These are phyloP conservation scores for Caenorhabditis macrosperma DNA, from an alignment of 2,888 invertebrate genomes.

Conservation along the genomic window DNA sequence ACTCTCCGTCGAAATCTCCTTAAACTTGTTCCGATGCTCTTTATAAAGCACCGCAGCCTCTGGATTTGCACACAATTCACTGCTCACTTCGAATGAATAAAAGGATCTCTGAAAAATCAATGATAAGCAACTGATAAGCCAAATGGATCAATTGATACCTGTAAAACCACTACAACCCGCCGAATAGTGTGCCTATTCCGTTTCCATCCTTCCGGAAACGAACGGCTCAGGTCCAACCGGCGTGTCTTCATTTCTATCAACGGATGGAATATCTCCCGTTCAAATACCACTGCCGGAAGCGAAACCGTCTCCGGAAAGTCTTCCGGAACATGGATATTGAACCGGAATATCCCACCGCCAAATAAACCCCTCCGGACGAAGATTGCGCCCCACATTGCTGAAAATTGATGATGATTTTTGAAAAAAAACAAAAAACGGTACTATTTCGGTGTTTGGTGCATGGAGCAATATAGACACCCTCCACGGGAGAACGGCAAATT, in stretches of 20 bases:
- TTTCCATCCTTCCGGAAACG: slow-evolving; percentile 74
- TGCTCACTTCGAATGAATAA: slow-evolving; percentile 65
- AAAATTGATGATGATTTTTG: slow-evolving; percentile 77
- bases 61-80: slow-evolving; percentile 62
- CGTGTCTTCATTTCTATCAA: slow-evolving; percentile 53
- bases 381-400: slow-evolving; percentile 93
- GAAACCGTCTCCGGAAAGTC: slow-evolving; percentile 89
- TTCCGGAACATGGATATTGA: slow-evolving; percentile 89
- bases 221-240: slow-evolving; percentile 62
- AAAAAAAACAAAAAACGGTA: slow-evolving; percentile 2
- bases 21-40: slow-evolving; percentile 65
- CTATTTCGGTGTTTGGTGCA: slow-evolving; percentile 6
- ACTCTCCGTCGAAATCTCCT: slow-evolving; percentile 54
- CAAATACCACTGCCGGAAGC: slow-evolving; percentile 83
- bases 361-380: slow-evolving; percentile 92
- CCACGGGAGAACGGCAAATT: slow-evolving; percentile 62
- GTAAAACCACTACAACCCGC: slow-evolving; percentile 67
- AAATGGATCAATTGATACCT: slow-evolving; percentile 48
- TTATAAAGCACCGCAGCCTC: slow-evolving; percentile 71
- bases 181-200: slow-evolving; percentile 68
- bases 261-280: slow-evolving; percentile 68
- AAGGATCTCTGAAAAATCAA: slow-evolving; percentile 64
- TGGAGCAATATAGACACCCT: slow-evolving; percentile 62
- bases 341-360: slow-evolving; percentile 92
- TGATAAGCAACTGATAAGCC: background rate